Conservation (phyloP, 2,888 invertebrate species). For the Pollenia griseotomentosa region DNA sequence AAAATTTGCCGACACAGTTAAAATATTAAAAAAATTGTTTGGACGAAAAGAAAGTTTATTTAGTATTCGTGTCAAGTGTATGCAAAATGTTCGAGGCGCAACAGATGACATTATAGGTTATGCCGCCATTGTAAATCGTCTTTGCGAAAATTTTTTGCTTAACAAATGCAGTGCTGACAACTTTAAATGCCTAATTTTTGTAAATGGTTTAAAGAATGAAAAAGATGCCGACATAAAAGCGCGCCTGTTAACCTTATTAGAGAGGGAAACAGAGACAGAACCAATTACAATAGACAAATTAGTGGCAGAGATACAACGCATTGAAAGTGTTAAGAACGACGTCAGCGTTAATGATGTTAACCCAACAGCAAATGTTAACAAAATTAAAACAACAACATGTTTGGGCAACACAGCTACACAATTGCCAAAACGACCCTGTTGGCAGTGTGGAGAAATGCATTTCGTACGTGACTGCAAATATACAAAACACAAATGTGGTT, state of each 20-base stretch:
- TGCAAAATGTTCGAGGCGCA: conserved; percentile 49
- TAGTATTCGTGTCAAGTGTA: conserved; percentile 30
- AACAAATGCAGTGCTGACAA: conserved; percentile 31
- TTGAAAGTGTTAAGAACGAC: conserved; percentile 36
- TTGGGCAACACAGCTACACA: not conserved
- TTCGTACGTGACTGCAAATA: conserved; percentile 20
- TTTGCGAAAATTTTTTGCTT: conserved; percentile 64
- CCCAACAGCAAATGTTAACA: conserved; percentile 2
- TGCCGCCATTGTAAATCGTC: conserved; percentile 58
- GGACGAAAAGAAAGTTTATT: conserved; percentile 39
- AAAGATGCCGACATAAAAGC: conserved; percentile 28
- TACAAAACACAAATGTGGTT: conserved; percentile 15
- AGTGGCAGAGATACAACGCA: conserved; percentile 24
- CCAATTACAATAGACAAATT: conserved; percentile 40
- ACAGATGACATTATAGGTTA: conserved; percentile 32
- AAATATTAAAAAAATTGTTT: conserved; percentile 8
- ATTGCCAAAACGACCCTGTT: conserved; percentile 60
- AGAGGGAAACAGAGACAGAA: conserved; percentile 40
- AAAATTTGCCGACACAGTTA: not conserved
- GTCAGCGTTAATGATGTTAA: not conserved
- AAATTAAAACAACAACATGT: conserved; percentile 17
- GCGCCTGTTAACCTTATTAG: conserved; percentile 30
- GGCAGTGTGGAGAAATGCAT: conserved; percentile 60
- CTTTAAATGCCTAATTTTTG: conserved; percentile 34
- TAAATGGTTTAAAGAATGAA: conserved; percentile 22